Conservation (phyloP, 2,113 vertebrate genomes). For the Lycaon pictus region DNA sequence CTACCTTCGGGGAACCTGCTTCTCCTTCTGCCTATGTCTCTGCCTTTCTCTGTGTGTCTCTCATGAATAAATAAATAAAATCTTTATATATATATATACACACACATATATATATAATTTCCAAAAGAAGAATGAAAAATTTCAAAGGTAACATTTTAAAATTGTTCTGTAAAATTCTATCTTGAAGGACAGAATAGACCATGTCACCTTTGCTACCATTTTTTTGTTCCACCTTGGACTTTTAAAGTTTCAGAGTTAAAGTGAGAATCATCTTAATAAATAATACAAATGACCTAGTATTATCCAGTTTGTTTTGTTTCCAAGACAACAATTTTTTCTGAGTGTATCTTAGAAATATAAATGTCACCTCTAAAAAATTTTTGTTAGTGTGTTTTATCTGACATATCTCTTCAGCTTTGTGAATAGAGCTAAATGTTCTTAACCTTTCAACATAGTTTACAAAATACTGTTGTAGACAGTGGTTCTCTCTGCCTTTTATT, state of each 20-base stretch:
- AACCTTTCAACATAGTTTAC: constrained; percentile 8
- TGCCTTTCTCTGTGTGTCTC: too few relatives aligned
- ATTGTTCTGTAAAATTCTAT: neutral
- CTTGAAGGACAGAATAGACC: neutral
- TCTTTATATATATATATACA: too few relatives aligned
- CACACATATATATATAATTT: neutral
- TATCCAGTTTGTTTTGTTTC: constrained; percentile 17
- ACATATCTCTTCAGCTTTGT: neutral
- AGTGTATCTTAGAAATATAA: constrained; percentile 26
- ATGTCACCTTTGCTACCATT: neutral
- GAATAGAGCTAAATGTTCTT: constrained; percentile 44
- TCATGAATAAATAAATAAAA: too few relatives aligned
- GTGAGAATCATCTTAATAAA: constrained; percentile 45
- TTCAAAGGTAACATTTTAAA: constrained; percentile 7
- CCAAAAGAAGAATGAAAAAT: constrained; percentile 26
- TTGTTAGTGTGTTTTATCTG: constrained; percentile 13
- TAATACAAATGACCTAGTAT: neutral
- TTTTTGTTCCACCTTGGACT: neutral
- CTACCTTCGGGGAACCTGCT: too few relatives aligned
- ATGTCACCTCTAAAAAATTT: neutral
- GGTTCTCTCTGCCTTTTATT: constrained; percentile 21
- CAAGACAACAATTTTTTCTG: neutral
- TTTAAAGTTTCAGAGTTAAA: constrained; percentile 55
- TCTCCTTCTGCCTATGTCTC: too few relatives aligned
- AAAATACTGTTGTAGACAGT: neutral